phyloP scores from a whole-genome alignment of 2,888 invertebrate species.

The Villa cingulata region DNA sequence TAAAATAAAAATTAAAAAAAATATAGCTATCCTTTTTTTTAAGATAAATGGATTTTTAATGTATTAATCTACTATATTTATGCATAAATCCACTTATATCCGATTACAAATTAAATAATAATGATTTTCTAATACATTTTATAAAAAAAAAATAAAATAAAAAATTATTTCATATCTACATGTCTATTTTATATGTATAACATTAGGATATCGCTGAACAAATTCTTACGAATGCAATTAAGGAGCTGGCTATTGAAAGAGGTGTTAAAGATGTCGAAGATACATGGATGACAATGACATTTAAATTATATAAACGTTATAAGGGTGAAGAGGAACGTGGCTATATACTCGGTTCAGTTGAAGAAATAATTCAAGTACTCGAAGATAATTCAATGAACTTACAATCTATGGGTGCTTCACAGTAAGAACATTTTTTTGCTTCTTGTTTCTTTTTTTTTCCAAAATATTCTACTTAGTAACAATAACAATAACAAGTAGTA shows the following conservation, averaged over 20 bases:
- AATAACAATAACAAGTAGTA: too few relatives aligned
- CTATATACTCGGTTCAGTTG: constrained; percentile 57
- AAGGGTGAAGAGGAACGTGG: constrained; percentile 70
- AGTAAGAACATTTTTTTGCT: constrained; percentile 36
- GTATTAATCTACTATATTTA: too few relatives aligned
- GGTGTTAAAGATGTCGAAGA: constrained; percentile 73
- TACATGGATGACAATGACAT: constrained; percentile 51
- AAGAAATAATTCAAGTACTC: constrained; percentile 65
- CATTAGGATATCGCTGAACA: constrained; percentile 58
- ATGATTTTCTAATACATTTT: too few relatives aligned
- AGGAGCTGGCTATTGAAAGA: constrained; percentile 82
- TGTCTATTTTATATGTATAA: too few relatives aligned
- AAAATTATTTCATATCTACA: too few relatives aligned
- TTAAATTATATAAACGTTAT: constrained; percentile 50
- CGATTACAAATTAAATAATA: too few relatives aligned
- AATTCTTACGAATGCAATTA: constrained; percentile 78
- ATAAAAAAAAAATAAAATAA: too few relatives aligned
- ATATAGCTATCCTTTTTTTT: too few relatives aligned
- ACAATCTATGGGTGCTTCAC: constrained; percentile 82
- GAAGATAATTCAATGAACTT: constrained; percentile 84
- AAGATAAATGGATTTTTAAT: too few relatives aligned
- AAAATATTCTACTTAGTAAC: too few relatives aligned
- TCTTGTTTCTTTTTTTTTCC: not conserved
- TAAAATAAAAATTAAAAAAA: too few relatives aligned
- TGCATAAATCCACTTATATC: too few relatives aligned